A percentile compares a stretch with the other conserved stretches of the same genome.
These are phyloP conservation scores for Isoperla grammatica DNA, from an alignment of 2,888 invertebrate genomes.

Conservation along the genomic window DNA sequence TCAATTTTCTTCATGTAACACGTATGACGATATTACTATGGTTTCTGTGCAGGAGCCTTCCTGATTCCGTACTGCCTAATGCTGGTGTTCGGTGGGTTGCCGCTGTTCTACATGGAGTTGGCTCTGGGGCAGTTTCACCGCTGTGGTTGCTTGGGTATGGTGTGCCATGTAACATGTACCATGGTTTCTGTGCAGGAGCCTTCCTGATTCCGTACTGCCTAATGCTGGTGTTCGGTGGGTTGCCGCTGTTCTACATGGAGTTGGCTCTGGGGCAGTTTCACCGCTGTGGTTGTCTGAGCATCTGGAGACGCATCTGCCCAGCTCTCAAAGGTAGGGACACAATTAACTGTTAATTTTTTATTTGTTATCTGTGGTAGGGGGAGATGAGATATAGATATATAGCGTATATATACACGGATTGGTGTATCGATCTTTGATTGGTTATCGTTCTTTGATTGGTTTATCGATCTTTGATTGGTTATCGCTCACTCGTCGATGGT, in stretches of 20 bases:
- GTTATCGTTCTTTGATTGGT: too few relatives aligned
- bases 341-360: too few relatives aligned
- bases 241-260: conserved; percentile 94
- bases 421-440: too few relatives aligned
- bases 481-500: too few relatives aligned
- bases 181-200: too few relatives aligned
- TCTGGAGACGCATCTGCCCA: conserved; percentile 91
- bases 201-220: conserved; percentile 90
- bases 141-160: conserved; percentile 60
- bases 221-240: conserved; percentile 87
- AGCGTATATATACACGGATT: too few relatives aligned
- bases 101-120: conserved; percentile 92
- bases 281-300: conserved; percentile 55
- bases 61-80: conserved; percentile 90
- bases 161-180: too few relatives aligned
- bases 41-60: conserved; percentile 92
- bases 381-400: too few relatives aligned
- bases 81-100: conserved; percentile 87
- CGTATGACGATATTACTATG: too few relatives aligned
- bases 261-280: conserved; percentile 74
- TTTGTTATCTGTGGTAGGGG: too few relatives aligned
- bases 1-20: too few relatives aligned
- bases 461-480: too few relatives aligned
- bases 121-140: conserved; percentile 92
- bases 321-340: conserved; percentile 71